Conservation (phyloP, 2,888 invertebrate genomes). For the Sthenelais limicola region DNA sequence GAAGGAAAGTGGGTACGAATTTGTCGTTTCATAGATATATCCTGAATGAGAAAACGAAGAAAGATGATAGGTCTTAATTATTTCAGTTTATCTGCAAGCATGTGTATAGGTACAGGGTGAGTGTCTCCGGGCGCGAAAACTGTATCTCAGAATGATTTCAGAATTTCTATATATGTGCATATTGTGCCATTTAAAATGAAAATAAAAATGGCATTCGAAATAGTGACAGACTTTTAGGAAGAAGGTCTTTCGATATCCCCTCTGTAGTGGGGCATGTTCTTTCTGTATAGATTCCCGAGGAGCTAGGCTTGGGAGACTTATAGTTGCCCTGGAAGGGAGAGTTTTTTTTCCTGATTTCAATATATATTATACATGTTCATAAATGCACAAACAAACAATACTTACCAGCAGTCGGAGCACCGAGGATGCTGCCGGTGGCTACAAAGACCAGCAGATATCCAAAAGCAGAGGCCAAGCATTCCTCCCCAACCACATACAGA, state of each 20-base stretch:
- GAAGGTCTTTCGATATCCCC: too few species aligned
- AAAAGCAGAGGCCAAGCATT: background rate
- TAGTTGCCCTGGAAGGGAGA: too few species aligned
- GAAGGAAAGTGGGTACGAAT: constrained; percentile 3
- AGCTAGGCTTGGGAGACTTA: too few species aligned
- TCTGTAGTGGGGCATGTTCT: too few species aligned
- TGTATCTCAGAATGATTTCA: too few species aligned
- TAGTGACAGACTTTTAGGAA: too few species aligned
- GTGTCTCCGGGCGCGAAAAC: too few species aligned
- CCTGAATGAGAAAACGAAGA: constrained; percentile 1
- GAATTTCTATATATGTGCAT: background rate
- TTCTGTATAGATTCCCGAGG: too few species aligned
- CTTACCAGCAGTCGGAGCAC: constrained; percentile 15
- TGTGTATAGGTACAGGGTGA: too few species aligned
- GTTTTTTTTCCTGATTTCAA: background rate
- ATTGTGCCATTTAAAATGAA: too few species aligned
- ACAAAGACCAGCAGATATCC: constrained; percentile 18
- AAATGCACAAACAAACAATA: background rate
- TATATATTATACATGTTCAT: background rate
- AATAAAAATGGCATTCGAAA: too few species aligned
- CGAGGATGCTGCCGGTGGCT: background rate
- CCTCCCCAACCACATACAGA: constrained; percentile 4
- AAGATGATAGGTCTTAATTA: background rate
- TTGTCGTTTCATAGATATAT: background rate
- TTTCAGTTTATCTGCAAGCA: background rate